Conservation (phyloP, 2,113 vertebrate species). For the Amazona guildingii region DNA sequence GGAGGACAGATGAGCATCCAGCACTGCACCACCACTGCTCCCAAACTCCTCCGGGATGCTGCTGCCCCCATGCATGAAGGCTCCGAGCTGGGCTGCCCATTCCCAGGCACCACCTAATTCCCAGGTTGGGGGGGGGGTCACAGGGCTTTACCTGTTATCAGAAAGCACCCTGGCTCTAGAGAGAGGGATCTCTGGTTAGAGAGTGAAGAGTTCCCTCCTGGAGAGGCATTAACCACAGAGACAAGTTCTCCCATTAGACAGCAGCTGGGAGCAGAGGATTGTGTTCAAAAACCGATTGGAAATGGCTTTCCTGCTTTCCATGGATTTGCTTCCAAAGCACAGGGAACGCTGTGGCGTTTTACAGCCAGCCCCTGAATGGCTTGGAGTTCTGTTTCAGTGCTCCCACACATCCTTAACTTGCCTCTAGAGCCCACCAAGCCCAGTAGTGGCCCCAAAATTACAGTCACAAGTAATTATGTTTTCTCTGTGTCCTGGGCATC, state of each 20-base stretch:
- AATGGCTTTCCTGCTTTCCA: background rate
- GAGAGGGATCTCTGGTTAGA: background rate
- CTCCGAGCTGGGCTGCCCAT: background rate
- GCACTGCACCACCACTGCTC: rapidly evolving
- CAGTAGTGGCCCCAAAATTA: rapidly evolving
- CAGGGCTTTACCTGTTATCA: background rate
- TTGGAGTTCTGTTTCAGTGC: background rate
- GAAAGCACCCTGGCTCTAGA: background rate
- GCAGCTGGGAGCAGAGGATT: background rate
- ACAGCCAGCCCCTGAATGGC: background rate
- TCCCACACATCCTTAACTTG: background rate
- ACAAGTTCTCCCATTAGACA: rapidly evolving
- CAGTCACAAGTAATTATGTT: background rate
- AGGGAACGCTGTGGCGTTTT: background rate
- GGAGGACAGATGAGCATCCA: rapidly evolving
- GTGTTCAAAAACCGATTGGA: background rate
- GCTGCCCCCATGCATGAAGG: rapidly evolving
- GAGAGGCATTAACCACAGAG: background rate
- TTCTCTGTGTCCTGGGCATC: background rate
- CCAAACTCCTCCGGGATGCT: background rate
- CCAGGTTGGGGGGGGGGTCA: background rate
- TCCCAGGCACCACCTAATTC: background rate
- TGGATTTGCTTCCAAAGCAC: rapidly evolving
- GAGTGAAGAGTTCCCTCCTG: background rate
- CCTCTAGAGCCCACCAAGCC: background rate